phyloP scores from a whole-genome alignment of 2,888 invertebrate genomes.

The Melipona bicolor region DNA sequence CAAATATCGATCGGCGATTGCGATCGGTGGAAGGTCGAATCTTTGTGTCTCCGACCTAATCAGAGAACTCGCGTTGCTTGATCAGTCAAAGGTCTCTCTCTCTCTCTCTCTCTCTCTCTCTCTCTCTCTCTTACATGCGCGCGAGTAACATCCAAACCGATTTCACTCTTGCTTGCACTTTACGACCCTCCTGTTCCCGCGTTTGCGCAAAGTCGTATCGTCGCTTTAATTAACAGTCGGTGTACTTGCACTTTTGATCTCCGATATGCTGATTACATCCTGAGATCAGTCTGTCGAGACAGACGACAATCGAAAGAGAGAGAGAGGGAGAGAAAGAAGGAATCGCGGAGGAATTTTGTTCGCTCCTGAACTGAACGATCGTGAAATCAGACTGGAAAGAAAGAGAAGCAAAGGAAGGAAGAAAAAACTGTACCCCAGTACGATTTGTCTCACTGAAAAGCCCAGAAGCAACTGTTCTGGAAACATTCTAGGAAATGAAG shows the following conservation, averaged over 20 bases:
- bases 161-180: no score
- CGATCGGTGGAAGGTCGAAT: slow-evolving; percentile 46
- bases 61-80: slow-evolving; percentile 76
- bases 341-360: neutral
- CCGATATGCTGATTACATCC: no score
- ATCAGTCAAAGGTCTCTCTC: slow-evolving; percentile 72
- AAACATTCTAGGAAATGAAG: no score
- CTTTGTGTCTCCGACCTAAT: slow-evolving; percentile 77
- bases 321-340: neutral
- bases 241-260: no score
- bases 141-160: no score
- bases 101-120: neutral
- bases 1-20: slow-evolving; percentile 46
- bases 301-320: neutral
- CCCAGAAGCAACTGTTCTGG: no score
- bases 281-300: no score
- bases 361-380: neutral
- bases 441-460: no score
- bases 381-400: neutral
- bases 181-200: no score
- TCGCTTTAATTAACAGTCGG: no score
- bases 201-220: no score
- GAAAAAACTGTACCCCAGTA: no score
- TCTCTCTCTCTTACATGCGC: neutral
- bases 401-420: neutral